Evolutionary conservation across 2,888 invertebrate species (phyloP), one percentile per base, ranked within the genome.

Genomic region (Drosophila lacicola): DNA sequence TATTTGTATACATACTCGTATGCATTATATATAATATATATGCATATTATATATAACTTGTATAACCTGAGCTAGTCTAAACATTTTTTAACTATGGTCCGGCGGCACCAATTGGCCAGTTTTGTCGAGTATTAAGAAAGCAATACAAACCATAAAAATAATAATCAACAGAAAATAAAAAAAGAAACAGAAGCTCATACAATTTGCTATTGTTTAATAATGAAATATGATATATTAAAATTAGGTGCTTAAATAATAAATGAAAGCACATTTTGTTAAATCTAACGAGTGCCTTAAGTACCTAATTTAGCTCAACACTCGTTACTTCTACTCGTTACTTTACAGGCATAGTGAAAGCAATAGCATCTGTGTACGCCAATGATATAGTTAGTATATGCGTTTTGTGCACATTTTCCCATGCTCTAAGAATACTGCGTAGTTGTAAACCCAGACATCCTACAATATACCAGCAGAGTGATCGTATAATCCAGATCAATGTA

Each of bases 61-160:
- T 78, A 77, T 84, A 88, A 89, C 88, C 88, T 88, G 88, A 88
- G 88, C 89, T 90, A 88, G 89, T 90, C 90, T 88, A 90, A 88
- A 86, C 67, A 89, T 81, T 86, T 66, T 75, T 88, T 85, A 83
- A 74, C 84, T 85, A 85, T 85, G 84, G 84, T 85, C 88, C 87
- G 64, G 54, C 53, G 78, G 88, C 82, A 78, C 34, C 13, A 14
- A 42, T 47, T 56, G 65, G 82, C 82, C 88, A 65, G 45, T 51
- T 67, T 64, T 63, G 19, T 56, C 39, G 47, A 55, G 42, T 60
- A 46, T 45, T 47, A 11, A 19, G 8, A 44, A 54, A 37, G 4
- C 6, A 37, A 45, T 11, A 37, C 3, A 11, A 37, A 46, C 17
- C 25, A 36, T 19, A 10, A 36, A 46, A n/a, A 5, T 11, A 36